Conservation (phyloP, 2,113 vertebrate species). For the Myiagra hebetior region DNA sequence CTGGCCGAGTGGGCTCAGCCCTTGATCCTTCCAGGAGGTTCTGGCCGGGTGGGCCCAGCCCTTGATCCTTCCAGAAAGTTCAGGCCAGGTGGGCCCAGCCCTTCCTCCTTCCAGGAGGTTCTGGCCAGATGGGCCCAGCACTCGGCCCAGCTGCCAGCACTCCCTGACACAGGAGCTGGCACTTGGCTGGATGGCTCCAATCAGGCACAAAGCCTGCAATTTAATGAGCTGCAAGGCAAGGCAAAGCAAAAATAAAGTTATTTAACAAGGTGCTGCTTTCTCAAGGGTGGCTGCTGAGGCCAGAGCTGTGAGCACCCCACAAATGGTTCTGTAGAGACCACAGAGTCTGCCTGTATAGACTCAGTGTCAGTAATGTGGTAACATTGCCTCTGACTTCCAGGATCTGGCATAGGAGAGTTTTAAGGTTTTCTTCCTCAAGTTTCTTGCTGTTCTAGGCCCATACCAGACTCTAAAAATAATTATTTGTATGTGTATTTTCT, state of each 20-base stretch:
- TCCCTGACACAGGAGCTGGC: accelerated
- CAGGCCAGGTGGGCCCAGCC: not conserved
- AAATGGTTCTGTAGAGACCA: too few relatives aligned
- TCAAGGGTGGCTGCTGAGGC: not conserved
- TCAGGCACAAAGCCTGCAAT: accelerated
- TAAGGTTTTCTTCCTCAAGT: not conserved
- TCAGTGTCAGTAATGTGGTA: not conserved
- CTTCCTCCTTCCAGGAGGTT: not conserved
- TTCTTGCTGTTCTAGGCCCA: not conserved
- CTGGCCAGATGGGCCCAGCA: not conserved
- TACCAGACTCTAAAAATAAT: not conserved
- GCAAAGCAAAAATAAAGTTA: not conserved
- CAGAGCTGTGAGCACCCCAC: not conserved
- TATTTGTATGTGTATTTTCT: not conserved
- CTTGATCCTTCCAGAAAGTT: not conserved
- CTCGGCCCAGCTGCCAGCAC: accelerated
- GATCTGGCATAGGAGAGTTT: not conserved
- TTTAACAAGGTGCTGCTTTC: not conserved
- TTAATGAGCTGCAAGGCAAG: not conserved
- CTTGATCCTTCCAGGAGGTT: not conserved
- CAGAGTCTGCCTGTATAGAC: not conserved
- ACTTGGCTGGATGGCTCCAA: accelerated
- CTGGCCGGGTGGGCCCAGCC: not conserved
- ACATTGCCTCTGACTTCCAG: not conserved
- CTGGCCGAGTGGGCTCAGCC: not conserved